A percentile compares a stretch with the other conserved stretches of the same genome.
Conservation (phyloP, 2,888 invertebrate genomes). For the Dorcus parallelipipedus region DNA sequence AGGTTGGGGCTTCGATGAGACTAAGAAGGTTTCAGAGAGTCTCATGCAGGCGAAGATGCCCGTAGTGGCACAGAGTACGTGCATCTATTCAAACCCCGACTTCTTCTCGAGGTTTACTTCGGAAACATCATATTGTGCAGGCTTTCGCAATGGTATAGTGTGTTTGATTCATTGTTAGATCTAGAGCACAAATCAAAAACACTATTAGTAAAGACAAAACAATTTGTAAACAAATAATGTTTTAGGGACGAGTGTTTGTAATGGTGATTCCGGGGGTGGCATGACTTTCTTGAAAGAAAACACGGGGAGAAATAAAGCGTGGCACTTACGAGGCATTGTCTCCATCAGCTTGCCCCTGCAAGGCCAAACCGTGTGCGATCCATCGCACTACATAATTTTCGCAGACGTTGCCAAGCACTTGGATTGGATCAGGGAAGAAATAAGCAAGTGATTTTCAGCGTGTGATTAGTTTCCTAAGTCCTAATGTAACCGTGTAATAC, state of each 20-base stretch:
- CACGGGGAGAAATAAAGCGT: constrained; percentile 41
- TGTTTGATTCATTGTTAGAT: too few relatives aligned
- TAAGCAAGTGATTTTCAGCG: neutral
- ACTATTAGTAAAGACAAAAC: too few relatives aligned
- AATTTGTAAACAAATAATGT: constrained; percentile 20
- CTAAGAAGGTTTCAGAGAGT: constrained; percentile 56
- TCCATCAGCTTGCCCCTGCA: constrained; percentile 44
- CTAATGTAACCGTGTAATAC: too few relatives aligned
- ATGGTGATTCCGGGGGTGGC: constrained; percentile 52
- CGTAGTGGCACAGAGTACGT: constrained; percentile 57
- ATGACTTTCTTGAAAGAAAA: constrained; percentile 47
- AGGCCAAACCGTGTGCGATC: constrained; percentile 35
- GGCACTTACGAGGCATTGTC: constrained; percentile 53
- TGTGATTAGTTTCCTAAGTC: too few relatives aligned
- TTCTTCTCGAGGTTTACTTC: constrained; percentile 60
- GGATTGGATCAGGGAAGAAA: constrained; percentile 29
- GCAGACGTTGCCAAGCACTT: constrained; percentile 37
- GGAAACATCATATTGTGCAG: constrained; percentile 54
- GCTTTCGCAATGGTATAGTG: constrained; percentile 46
- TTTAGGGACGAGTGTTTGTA: constrained; percentile 43
- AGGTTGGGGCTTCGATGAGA: constrained; percentile 57
- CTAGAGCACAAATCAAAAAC: too few relatives aligned
- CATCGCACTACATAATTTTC: constrained; percentile 44
- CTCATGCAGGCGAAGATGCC: constrained; percentile 59
- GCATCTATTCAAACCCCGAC: constrained; percentile 58